These are phyloP conservation scores for Bathynomus jamesi DNA, from an alignment of 1,140 invertebrate genomes.

Conservation along the genomic window DNA sequence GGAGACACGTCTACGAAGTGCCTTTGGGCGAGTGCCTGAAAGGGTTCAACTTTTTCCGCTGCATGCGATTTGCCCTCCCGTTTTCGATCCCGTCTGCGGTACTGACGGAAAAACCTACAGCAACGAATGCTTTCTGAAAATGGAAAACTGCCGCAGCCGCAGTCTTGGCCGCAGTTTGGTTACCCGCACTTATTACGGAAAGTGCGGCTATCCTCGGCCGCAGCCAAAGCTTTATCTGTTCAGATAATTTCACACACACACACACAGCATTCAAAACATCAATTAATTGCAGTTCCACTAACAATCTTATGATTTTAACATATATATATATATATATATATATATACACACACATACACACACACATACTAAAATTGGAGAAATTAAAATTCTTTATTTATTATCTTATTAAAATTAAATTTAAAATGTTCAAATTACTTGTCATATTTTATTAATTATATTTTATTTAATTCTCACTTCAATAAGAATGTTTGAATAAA, in stretches of 20 bases:
- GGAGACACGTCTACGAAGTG: constrained; percentile 82
- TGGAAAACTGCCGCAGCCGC: constrained; percentile 61
- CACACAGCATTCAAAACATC: background rate
- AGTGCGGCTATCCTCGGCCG: constrained; percentile 59
- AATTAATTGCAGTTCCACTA: background rate
- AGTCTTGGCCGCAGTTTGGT: constrained; percentile 40
- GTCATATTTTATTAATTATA: too few relatives aligned
- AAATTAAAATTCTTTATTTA: background rate
- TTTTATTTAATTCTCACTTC: too few relatives aligned
- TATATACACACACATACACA: too few relatives aligned
- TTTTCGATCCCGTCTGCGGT: constrained; percentile 73
- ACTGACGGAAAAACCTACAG: constrained; percentile 80
- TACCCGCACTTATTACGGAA: constrained; percentile 55
- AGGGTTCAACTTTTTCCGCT: constrained; percentile 33
- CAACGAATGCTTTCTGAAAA: constrained; percentile 73
- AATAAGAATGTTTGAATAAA: too few relatives aligned
- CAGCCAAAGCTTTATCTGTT: constrained; percentile 64
- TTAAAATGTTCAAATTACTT: background rate
- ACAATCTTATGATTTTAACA: background rate
- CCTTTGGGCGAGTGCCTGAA: constrained; percentile 70
- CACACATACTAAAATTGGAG: too few relatives aligned
- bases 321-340: too few relatives aligned
- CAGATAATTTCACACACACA: too few relatives aligned
- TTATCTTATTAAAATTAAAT: background rate
- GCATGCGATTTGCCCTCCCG: constrained; percentile 60